These are phyloP conservation scores for Leptodactylus fallax DNA, from an alignment of 2,797 vertebrate species.

Conservation along the genomic window DNA sequence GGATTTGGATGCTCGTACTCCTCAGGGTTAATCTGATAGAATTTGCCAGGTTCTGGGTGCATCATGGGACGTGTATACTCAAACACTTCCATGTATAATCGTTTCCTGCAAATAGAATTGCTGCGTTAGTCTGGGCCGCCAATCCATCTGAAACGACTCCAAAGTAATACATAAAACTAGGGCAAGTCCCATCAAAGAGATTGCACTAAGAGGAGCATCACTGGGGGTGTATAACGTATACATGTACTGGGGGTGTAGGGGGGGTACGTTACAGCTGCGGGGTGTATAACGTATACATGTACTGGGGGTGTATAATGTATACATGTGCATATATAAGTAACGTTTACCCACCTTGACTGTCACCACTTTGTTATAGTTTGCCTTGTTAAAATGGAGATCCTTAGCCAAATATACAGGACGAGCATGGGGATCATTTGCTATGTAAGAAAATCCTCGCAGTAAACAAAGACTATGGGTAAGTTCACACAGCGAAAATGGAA, in stretches of 20 bases:
- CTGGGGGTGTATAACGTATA: background rate
- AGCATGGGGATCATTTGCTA: background rate
- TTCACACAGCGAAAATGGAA: too few species aligned
- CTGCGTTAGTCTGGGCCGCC: background rate
- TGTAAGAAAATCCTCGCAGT: background rate
- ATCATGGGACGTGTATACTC: constrained; percentile 99
- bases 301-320: background rate
- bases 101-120: constrained; percentile 83
- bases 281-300: too few species aligned
- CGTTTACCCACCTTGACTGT: background rate
- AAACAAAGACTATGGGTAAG: too few species aligned
- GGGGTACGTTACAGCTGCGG: too few species aligned
- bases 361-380: background rate
- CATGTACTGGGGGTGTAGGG: too few species aligned
- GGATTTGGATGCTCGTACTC: constrained; percentile 98
- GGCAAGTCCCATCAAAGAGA: too few species aligned
- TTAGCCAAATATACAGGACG: background rate
- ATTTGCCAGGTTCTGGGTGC: constrained; percentile 98
- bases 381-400: background rate
- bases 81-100: constrained; percentile 99
- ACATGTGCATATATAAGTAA: background rate
- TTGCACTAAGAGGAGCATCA: too few species aligned
- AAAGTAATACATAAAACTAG: background rate
- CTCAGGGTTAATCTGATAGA: constrained; percentile 98
- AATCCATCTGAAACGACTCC: too few species aligned